A percentile compares a stretch with the other conserved stretches of the same genome.
Conservation (phyloP, 2,797 vertebrate genomes). For the Babyrousa celebensis region DNA sequence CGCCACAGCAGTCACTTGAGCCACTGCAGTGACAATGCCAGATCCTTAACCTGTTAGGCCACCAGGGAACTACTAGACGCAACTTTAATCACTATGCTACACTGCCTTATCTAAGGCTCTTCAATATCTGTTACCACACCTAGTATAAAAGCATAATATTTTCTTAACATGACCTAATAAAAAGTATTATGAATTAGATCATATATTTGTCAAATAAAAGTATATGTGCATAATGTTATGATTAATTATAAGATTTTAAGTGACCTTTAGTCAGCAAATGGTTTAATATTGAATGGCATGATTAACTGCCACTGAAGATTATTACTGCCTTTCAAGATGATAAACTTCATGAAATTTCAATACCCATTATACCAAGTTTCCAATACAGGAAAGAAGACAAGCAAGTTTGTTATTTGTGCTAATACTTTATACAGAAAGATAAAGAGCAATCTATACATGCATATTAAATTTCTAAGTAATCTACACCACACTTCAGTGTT, state of each 20-base stretch:
- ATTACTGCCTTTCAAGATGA: slow-evolving; percentile 1
- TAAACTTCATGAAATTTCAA: neutral
- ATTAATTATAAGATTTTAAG: slow-evolving; percentile 8
- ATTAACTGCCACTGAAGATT: neutral
- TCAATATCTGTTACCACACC: neutral
- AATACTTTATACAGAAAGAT: slow-evolving; percentile 1
- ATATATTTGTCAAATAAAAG: slow-evolving; percentile 56
- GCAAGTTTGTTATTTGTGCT: neutral
- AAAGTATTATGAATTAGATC: neutral
- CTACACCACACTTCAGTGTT: neutral
- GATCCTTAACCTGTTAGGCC: too few species aligned
- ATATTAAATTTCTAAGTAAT: slow-evolving; percentile 58
- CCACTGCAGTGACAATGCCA: too few species aligned
- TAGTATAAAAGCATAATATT: neutral
- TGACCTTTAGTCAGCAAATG: slow-evolving; percentile 31
- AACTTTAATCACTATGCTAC: neutral
- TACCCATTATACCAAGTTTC: neutral
- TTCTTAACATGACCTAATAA: slow-evolving; percentile 59
- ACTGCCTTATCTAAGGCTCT: neutral
- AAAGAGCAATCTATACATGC: neutral
- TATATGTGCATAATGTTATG: slow-evolving; percentile 39
- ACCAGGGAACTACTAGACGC: too few species aligned
- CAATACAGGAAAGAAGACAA: slow-evolving; percentile 40
- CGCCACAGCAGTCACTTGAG: too few species aligned
- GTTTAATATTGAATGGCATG: slow-evolving; percentile 9